phyloP scores from a whole-genome alignment of 2,888 invertebrate species.

The Glaucopsyche alexis region DNA sequence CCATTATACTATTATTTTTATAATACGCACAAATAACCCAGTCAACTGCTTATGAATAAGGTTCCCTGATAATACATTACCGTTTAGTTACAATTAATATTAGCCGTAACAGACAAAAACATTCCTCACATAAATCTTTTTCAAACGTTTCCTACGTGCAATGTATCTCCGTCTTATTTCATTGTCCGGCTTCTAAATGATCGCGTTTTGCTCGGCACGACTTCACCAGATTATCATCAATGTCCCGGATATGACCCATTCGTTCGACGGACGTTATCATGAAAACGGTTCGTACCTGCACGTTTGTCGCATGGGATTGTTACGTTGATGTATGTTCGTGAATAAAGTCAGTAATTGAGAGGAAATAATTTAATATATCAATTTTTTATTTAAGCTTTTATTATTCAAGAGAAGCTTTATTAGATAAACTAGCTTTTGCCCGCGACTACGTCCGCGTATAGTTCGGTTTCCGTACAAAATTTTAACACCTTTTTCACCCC shows the following conservation, averaged over 20 bases:
- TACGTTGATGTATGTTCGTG: constrained; percentile 10
- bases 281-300: constrained; percentile 49
- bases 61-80: neutral
- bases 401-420: no score
- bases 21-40: no score
- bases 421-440: no score
- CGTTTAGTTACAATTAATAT: neutral
- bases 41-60: no score
- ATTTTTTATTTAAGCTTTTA: no score
- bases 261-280: constrained; percentile 64
- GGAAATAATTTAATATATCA: neutral
- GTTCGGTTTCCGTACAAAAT: no score
- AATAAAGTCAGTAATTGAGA: neutral
- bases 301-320: constrained; percentile 55
- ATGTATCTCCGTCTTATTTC: constrained; percentile 40
- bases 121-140: constrained; percentile 25
- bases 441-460: no score
- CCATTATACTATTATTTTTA: no score
- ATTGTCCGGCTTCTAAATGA: constrained; percentile 38
- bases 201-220: constrained; percentile 46
- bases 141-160: constrained; percentile 31
- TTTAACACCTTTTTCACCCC: no score
- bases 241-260: constrained; percentile 62
- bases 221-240: constrained; percentile 50
- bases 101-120: constrained; percentile 6